Base-by-base conservation (phyloP, 2,113 vertebrate species). In the Sinocyclocheilus anophthalmus region DNA sequence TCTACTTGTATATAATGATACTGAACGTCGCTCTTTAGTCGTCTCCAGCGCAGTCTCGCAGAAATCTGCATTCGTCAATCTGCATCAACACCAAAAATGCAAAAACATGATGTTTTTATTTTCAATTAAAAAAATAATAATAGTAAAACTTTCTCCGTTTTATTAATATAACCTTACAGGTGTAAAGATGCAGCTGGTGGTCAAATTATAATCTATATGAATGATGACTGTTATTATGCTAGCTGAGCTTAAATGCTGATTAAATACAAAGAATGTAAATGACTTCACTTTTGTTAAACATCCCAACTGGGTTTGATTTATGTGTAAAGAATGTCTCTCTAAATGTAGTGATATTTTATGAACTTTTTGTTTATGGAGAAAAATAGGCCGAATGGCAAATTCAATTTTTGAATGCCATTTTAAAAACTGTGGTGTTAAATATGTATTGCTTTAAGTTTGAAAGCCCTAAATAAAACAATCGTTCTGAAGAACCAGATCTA, bases 41-140 rank as follows among this genome's bases (percentile, higher is more conserved):
- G 0, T 20, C 16, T 70, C 1, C 14, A 24, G 0, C 14, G 0
- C 3, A 4, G 6, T 3, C 61, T 1, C 2, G 0, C 7, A 4
- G 6, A 14, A n/a, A 10, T 61, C 61, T 63, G n/a, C 3, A 12
- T 16, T 33, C 18, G 14, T 69, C 14, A 69, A 12, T 33, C 30
- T 37, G 16, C 0, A 37, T 69, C 14, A 70, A 70, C 8, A 39
- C 33, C 10, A 30, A 16, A 70, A 37, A 39, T 20, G 0, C 67
- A 20, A 69, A 70, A 70, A 10, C 26, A 14, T 55, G 4, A 55
- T 6, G 18, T 16, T 55, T 18, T 2, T 1, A 55, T 55, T 55
- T 55, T 55, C 6, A 55, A 6, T 57, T 53, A 5, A 14, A 53
- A 12, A 50, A 48, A 8, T 45, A 45, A 45, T 45, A 10, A 45